These are phyloP conservation scores for Tenrec ecaudatus DNA, from an alignment of 2,113 vertebrate genomes.

Conservation along the genomic window DNA sequence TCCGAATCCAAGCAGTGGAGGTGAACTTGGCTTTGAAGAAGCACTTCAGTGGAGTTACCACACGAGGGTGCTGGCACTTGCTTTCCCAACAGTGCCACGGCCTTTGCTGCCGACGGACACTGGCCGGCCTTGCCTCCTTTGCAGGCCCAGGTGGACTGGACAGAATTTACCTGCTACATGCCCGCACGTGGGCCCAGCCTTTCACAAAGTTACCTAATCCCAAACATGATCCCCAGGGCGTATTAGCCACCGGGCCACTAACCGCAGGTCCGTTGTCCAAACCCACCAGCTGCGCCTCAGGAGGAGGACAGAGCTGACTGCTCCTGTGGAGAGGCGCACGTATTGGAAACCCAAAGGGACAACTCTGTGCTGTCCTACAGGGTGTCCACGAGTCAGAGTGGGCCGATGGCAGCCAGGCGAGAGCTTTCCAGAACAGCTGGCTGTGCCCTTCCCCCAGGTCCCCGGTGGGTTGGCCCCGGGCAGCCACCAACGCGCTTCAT, in stretches of 20 bases:
- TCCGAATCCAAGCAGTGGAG: too few species aligned
- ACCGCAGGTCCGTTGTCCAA: too few species aligned
- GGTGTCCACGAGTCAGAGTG: too few species aligned
- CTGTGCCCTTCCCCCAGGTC: background rate
- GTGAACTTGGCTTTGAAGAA: background rate
- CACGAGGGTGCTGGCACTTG: background rate
- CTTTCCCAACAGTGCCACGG: fast-evolving
- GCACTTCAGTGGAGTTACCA: background rate
- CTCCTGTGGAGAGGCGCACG: too few species aligned
- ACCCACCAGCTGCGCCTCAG: too few species aligned
- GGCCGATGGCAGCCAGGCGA: too few species aligned
- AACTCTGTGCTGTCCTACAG: too few species aligned
- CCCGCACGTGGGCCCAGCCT: fast-evolving
- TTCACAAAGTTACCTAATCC: background rate
- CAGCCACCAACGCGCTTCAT: background rate
- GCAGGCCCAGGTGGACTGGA: background rate
- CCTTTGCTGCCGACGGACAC: background rate
- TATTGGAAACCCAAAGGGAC: too few species aligned
- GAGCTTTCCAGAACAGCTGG: too few species aligned
- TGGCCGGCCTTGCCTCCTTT: background rate
- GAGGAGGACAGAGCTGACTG: too few species aligned
- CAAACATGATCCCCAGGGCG: background rate
- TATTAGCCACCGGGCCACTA: too few species aligned
- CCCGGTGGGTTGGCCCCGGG: too few species aligned
- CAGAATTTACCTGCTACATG: background rate